A percentile compares a stretch with the other conserved stretches of the same genome.
phyloP scores from a whole-genome alignment of 1,140 invertebrate genomes.

The Gryon sp. region DNA sequence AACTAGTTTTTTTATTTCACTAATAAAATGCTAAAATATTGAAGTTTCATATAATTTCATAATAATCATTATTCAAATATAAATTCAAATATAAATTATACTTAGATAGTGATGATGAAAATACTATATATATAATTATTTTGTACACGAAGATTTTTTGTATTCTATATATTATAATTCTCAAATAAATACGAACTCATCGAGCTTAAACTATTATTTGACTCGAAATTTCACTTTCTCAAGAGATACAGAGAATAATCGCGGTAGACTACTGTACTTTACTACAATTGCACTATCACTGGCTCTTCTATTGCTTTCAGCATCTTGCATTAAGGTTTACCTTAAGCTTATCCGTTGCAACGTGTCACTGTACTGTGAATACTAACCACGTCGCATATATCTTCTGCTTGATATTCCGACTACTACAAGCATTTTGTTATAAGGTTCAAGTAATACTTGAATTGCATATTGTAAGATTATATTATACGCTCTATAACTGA shows the following conservation, averaged over 20 bases:
- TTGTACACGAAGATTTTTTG: no score
- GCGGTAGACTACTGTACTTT: conserved; percentile 18
- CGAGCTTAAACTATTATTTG: conserved; percentile 19
- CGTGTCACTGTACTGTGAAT: conserved; percentile 45
- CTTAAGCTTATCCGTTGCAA: conserved; percentile 42
- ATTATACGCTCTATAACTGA: not conserved
- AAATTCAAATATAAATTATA: no score
- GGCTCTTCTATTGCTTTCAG: conserved; percentile 39
- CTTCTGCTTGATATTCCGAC: conserved; percentile 22
- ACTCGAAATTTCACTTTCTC: conserved; percentile 30
- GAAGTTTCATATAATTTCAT: no score
- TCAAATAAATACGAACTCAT: not conserved
- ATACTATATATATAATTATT: no score
- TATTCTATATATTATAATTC: no score
- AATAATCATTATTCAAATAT: no score
- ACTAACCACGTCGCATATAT: conserved; percentile 42
- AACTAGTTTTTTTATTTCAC: no score
- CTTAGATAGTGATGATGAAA: no score
- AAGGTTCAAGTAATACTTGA: conserved; percentile 7
- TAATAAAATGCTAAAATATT: no score
- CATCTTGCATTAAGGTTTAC: conserved; percentile 40
- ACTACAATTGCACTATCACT: conserved; percentile 27
- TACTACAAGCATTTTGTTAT: conserved; percentile 14
- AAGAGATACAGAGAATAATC: conserved; percentile 23
- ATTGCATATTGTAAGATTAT: conserved; percentile 16